Evolutionary conservation across 2,797 vertebrate species (phyloP), one percentile per base, ranked within the genome.

Genomic region (Selene dorsalis): DNA sequence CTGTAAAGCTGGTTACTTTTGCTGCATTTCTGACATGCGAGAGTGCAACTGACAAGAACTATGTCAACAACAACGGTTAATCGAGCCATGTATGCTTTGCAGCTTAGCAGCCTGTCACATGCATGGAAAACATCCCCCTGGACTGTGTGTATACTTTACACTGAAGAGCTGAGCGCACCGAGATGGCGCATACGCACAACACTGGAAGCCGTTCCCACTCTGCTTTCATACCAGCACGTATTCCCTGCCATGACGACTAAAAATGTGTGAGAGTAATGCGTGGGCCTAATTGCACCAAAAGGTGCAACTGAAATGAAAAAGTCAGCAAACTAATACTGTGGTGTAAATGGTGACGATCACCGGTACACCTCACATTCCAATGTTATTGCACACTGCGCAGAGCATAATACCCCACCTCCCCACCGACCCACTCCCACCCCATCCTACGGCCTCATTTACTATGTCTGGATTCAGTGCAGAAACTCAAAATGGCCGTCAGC

Each of bases 401-500:
- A 72, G 82, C 75, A 68, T 24, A 84, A 43, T 26, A 55, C 35
- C 55, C 62, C 69, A n/a, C 87, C 89, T 81, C 88, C 88, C 91
- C 88, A n/a, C n/a, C n/a, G n/a, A n/a, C n/a, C 89, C 32, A 35
- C 32, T 6, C 32, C 32, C 32, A 35, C 32, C 32, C 39, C 86
- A 83, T 58, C 71, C 65, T 64, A 45, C 75, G 39, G 72, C 83
- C 89, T 91, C 89, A 83, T 87, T 90, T 75, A 82, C 84, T 84
- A 85, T 77, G 80, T 69, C 89, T 88, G 79, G 73, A 88, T 87
- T 85, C 82, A 84, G 79, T 85, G 74, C 79, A 87, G 79, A 84
- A 84, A 83, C 90, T 81, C 88, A 94, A 94, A 93, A 94, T 94
- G 93, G 93, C 92, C 77, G 82, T 57, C 83, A 79, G 88, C 85